Percentiles rank a stretch among this genome's conserved stretches.
These are phyloP conservation scores for Coilia nasus DNA, from an alignment of 2,797 vertebrate genomes.

Conservation along the genomic window DNA sequence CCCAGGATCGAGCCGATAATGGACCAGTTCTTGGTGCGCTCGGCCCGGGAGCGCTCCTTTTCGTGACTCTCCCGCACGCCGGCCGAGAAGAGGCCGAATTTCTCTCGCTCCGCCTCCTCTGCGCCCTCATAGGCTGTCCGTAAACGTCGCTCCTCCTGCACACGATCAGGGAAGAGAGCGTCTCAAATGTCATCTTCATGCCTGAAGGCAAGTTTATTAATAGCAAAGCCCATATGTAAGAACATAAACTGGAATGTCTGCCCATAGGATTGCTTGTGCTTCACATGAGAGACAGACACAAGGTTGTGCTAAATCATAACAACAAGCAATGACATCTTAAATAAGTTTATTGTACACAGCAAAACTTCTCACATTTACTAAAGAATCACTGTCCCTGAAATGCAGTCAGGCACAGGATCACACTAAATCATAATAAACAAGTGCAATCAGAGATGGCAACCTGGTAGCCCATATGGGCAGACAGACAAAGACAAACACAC, in stretches of 20 bases:
- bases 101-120: constrained; percentile 88
- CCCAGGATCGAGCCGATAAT: constrained; percentile 92
- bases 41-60: constrained; percentile 90
- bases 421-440: too few relatives aligned
- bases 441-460: too few relatives aligned
- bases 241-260: not conserved
- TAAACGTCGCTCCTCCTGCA: constrained; percentile 90
- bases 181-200: not conserved
- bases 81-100: constrained; percentile 90
- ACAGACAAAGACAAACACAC: too few relatives aligned
- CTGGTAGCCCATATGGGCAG: too few relatives aligned
- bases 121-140: constrained; percentile 77
- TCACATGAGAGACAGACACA: not conserved
- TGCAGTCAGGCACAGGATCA: too few relatives aligned
- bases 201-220: not conserved
- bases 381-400: too few relatives aligned
- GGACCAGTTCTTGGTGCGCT: constrained; percentile 98
- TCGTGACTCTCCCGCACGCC: constrained; percentile 93
- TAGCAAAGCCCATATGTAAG: not conserved
- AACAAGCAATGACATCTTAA: not conserved
- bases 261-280: not conserved
- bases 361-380: too few relatives aligned
- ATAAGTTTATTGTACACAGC: too few relatives aligned
- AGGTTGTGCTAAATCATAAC: not conserved
- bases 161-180: too few relatives aligned